Base-by-base conservation (phyloP, 1,140 invertebrate genomes). In the Lucilia cuprina region DNA sequence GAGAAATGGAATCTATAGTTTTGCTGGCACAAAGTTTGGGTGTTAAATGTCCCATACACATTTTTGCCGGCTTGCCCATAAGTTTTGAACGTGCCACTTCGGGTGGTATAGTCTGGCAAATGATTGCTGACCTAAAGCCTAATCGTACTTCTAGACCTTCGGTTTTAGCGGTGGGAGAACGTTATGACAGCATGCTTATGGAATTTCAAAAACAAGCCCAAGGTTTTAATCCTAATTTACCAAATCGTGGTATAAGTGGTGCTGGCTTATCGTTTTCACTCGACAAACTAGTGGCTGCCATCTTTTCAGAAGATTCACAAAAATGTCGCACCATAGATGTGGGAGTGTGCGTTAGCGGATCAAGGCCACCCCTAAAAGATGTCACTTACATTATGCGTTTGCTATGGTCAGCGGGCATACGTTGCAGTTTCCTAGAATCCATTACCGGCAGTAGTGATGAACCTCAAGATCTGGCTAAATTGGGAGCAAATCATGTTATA, bases 231-330 rank as follows among this genome's bases (percentile, higher is more conserved):
- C 83, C 86, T 86, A 91, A 55, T 86, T 86, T 87, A 86, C 91
- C 87, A 25, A 85, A 87, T 0, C 86, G 85, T 89, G 92, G 86
- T 89, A 93, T 87, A 75, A 92, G 70, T 82, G 96, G 94, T 0
- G 95, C 94, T 5, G 96, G 96, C 14, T 93, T 96, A 14, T 96
- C 96, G 55, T 93, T 97, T 74, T 95, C 94, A 0, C 89, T 97
- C 82, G 94, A 95, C 83, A 95, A 94, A 88, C 89, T 97, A 47
- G 92, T 95, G 0, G 92, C 87, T 94, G 35, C 91, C 90, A 84
- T 93, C 92, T 89, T 86, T 87, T 34, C 91, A 91, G 87, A 89
- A 19, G 86, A 87, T 80, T 86, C 86, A 4, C 90, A 92, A 74
- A 91, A 93, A 34, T 87, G 86, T 14, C 88, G 89, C 7, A 89